Percentiles rank a stretch among this genome's conserved stretches.
Evolutionary conservation across 2,113 vertebrate genomes (phyloP).

Genomic region (Seriola dumerili): DNA sequence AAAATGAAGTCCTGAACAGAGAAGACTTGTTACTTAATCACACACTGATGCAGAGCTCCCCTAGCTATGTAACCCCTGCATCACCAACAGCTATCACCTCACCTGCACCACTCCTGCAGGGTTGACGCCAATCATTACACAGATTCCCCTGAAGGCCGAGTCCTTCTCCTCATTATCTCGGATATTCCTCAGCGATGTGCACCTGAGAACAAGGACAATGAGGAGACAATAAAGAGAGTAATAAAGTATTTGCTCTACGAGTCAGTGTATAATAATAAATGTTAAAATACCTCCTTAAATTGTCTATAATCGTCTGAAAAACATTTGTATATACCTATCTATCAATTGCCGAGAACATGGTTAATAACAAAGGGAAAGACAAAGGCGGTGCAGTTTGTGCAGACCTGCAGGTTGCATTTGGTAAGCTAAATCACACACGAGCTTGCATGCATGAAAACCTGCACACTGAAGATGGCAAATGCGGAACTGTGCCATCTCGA

Average conservation of each 20-base stretch:
- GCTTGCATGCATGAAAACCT: neutral
- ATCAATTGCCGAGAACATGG: neutral
- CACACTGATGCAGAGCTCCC: neutral
- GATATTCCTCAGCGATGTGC: constrained; percentile 94
- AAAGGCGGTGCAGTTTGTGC: neutral
- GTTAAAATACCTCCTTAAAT: too few species aligned
- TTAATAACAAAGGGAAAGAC: neutral
- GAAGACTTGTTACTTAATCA: neutral
- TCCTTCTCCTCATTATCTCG: constrained; percentile 97
- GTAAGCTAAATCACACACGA: neutral
- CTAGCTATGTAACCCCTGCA: neutral
- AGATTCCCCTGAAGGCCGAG: constrained; percentile 94
- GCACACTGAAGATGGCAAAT: neutral
- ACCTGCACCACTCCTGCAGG: constrained; percentile 96
- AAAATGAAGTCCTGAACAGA: constrained; percentile 93
- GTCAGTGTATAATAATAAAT: neutral
- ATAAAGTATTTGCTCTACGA: neutral
- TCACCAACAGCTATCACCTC: neutral
- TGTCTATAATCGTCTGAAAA: neutral
- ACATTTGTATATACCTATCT: neutral
- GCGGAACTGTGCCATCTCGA: neutral
- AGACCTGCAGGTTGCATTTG: neutral
- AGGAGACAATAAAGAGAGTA: neutral
- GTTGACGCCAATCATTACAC: constrained; percentile 97
- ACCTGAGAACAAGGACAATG: constrained; percentile 78